Evolutionary conservation across 1,140 invertebrate genomes (phyloP).

Genomic region (Halesus radiatus): DNA sequence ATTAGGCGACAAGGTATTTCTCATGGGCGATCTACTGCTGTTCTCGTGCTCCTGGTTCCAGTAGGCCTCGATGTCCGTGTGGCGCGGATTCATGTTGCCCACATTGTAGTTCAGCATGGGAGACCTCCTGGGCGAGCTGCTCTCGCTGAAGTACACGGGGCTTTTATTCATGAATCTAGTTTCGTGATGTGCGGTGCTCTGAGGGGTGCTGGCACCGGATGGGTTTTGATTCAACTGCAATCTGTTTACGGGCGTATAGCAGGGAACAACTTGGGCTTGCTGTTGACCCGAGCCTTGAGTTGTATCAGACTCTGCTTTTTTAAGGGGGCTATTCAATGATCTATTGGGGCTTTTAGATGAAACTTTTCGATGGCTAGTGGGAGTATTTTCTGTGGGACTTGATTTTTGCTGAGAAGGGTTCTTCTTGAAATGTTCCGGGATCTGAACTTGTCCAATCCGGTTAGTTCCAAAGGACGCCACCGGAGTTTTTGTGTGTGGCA

Average conservation of each 20-base stretch:
- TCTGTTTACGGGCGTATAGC: conserved; percentile 41
- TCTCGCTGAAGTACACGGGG: conserved; percentile 65
- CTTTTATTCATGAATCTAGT: conserved; percentile 62
- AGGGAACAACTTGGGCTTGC: conserved; percentile 29
- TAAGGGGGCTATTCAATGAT: conserved; percentile 37
- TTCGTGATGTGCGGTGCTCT: conserved; percentile 60
- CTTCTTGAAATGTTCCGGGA: conserved; percentile 64
- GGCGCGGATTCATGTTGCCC: conserved; percentile 70
- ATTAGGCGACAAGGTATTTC: conserved; percentile 57
- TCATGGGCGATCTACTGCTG: conserved; percentile 51
- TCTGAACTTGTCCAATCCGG: conserved; percentile 63
- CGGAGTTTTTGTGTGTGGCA: conserved; percentile 61
- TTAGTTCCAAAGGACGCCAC: conserved; percentile 54
- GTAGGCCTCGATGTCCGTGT: conserved; percentile 67
- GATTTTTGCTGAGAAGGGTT: conserved; percentile 49
- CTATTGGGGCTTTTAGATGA: conserved; percentile 46
- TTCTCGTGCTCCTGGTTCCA: conserved; percentile 64
- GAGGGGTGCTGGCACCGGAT: conserved; percentile 62
- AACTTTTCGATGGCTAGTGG: conserved; percentile 39
- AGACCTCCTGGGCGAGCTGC: conserved; percentile 65
- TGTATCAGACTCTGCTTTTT: background rate
- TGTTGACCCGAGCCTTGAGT: background rate
- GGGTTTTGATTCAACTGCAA: conserved; percentile 45
- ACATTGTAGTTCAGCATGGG: conserved; percentile 69
- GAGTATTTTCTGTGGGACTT: conserved; percentile 35